Percentiles rank a stretch among this genome's conserved stretches.
Evolutionary conservation across 2,888 invertebrate species (phyloP).

Genomic region (Drosophila phalerata): DNA sequence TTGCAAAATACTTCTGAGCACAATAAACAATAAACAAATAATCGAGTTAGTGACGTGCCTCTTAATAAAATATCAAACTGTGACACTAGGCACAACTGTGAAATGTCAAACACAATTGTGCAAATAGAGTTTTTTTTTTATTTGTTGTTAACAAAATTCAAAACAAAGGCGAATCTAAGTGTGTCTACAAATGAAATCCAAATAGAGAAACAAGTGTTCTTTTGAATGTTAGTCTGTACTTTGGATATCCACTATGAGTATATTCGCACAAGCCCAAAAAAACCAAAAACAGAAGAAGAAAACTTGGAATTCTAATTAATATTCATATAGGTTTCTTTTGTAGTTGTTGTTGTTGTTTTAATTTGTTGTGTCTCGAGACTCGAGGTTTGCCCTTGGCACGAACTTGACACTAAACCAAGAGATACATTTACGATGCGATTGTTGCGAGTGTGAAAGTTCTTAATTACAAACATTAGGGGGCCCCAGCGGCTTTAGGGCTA

Average conservation of each 20-base stretch:
- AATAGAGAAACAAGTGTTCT: constrained; percentile 42
- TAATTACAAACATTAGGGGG: constrained; percentile 84
- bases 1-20: constrained; percentile 32
- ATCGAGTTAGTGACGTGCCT: constrained; percentile 50
- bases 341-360: constrained; percentile 13
- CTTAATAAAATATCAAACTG: constrained; percentile 1
- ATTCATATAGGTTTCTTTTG: constrained; percentile 37
- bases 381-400: constrained; percentile 67
- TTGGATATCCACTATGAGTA: neutral
- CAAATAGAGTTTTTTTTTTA: constrained; percentile 50
- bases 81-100: constrained; percentile 26
- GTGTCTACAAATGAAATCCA: constrained; percentile 30
- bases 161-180: constrained; percentile 34
- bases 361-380: constrained; percentile 19
- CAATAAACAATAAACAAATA: constrained; percentile 43
- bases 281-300: neutral
- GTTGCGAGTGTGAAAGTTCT: constrained; percentile 86
- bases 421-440: constrained; percentile 82
- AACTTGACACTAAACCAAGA: constrained; percentile 78
- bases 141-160: constrained; percentile 30
- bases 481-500: constrained; percentile 75
- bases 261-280: constrained; percentile 23
- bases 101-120: constrained; percentile 66
- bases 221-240: constrained; percentile 7
- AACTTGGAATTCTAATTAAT: constrained; percentile 67